Percentiles rank a stretch among this genome's conserved stretches.
These are phyloP conservation scores for Podilymbus podiceps DNA, from an alignment of 2,113 vertebrate genomes.

Conservation along the genomic window DNA sequence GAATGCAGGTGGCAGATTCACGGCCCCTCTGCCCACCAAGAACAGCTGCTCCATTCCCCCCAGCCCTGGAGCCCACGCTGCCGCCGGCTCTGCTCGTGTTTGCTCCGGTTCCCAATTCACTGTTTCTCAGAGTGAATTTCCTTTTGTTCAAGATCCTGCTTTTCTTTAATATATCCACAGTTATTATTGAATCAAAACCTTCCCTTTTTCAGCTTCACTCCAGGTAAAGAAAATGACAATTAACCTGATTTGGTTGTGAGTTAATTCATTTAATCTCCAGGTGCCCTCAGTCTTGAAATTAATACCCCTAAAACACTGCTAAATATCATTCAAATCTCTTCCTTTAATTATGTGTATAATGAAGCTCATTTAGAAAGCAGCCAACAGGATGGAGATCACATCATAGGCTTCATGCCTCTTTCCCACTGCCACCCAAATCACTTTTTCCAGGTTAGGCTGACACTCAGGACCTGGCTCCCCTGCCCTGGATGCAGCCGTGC, in stretches of 20 bases:
- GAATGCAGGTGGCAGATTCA: neutral
- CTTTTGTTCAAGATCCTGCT: neutral
- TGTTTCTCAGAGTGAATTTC: accelerated
- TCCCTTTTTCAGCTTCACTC: neutral
- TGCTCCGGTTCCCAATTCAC: neutral
- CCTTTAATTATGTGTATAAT: constrained; percentile 7
- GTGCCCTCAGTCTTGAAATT: constrained; percentile 30
- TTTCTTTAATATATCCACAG: neutral
- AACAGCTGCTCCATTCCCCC: neutral
- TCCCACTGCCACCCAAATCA: neutral
- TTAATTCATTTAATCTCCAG: constrained; percentile 51
- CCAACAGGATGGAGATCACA: neutral
- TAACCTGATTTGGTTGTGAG: neutral
- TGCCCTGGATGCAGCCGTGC: accelerated
- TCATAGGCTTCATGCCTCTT: neutral
- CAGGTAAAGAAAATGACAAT: constrained; percentile 41
- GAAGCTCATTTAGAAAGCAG: constrained; percentile 28
- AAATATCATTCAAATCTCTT: neutral
- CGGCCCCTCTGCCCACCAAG: neutral
- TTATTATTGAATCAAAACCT: neutral
- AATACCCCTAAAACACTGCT: constrained; percentile 2
- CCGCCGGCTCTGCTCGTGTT: neutral
- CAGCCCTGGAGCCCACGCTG: neutral
- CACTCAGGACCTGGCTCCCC: accelerated
- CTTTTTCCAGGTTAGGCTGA: neutral